Conservation (phyloP, 1,140 invertebrate species). For the Mizuhopecten yessoensis region DNA sequence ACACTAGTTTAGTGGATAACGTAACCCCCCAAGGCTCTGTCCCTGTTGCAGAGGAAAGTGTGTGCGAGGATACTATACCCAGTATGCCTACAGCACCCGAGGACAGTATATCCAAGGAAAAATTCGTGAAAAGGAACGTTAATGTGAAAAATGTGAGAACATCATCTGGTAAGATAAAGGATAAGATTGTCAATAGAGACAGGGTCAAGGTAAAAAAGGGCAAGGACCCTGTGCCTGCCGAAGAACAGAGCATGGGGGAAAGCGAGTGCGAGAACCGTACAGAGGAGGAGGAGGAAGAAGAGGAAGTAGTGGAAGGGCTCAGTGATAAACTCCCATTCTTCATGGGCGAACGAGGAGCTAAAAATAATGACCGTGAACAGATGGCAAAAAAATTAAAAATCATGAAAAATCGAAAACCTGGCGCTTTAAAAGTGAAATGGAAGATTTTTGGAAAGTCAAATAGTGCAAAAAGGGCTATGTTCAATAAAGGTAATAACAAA, state of each 20-base stretch:
- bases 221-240: neutral
- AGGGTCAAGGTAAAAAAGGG: slow-evolving; percentile 18
- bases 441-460: slow-evolving; percentile 60
- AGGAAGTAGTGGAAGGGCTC: slow-evolving; percentile 16
- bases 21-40: neutral
- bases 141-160: slow-evolving; percentile 51
- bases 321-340: slow-evolving; percentile 2
- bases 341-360: slow-evolving; percentile 46
- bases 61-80: neutral
- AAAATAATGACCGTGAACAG: slow-evolving; percentile 41
- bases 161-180: neutral
- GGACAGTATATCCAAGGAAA: slow-evolving; percentile 46
- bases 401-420: slow-evolving; percentile 64
- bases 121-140: slow-evolving; percentile 26
- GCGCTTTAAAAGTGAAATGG: slow-evolving; percentile 72
- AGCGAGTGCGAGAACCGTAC: slow-evolving; percentile 46
- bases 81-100: neutral
- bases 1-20: slow-evolving; percentile 44
- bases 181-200: slow-evolving; percentile 1
- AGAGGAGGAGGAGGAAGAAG: neutral
- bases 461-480: slow-evolving; percentile 38
- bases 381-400: slow-evolving; percentile 52
- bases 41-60: neutral
- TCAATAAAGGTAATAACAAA: slow-evolving; percentile 48
- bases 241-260: neutral